Evolutionary conservation across 2,797 vertebrate species (phyloP).

Genomic region (Premnoplex brunnescens): DNA sequence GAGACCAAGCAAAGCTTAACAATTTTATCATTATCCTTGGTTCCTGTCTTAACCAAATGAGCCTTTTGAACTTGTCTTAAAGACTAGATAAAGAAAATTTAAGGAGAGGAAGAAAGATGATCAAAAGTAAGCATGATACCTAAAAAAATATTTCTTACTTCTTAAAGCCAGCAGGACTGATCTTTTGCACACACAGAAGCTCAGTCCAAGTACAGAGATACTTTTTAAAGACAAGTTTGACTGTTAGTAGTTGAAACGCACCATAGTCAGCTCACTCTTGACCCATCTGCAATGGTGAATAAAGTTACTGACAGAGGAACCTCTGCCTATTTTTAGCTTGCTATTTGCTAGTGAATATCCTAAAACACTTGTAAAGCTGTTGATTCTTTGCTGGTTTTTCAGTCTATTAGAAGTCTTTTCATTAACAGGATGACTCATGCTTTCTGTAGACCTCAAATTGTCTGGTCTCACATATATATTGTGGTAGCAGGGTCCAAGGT

Average conservation of each 20-base stretch:
- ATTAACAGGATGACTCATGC: not conserved
- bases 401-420: not conserved
- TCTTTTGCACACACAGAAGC: not conserved
- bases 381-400: not conserved
- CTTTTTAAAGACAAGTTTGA: not conserved
- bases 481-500: not conserved
- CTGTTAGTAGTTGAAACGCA: not conserved
- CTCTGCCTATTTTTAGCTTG: not conserved
- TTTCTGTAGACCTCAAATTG: not conserved
- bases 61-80: not conserved
- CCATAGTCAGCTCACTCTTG: not conserved
- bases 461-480: not conserved
- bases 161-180: not conserved
- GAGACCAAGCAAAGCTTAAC: not conserved
- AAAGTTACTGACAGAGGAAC: not conserved
- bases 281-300: not conserved
- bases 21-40: not conserved
- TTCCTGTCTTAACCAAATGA: not conserved
- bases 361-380: not conserved
- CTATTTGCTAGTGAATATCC: conserved; percentile 2
- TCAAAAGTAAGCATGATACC: not conserved
- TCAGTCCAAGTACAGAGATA: not conserved
- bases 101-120: not conserved
- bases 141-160: not conserved
- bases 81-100: not conserved